Evolutionary conservation across 2,797 vertebrate genomes (phyloP).

Genomic region (Mallotus villosus): DNA sequence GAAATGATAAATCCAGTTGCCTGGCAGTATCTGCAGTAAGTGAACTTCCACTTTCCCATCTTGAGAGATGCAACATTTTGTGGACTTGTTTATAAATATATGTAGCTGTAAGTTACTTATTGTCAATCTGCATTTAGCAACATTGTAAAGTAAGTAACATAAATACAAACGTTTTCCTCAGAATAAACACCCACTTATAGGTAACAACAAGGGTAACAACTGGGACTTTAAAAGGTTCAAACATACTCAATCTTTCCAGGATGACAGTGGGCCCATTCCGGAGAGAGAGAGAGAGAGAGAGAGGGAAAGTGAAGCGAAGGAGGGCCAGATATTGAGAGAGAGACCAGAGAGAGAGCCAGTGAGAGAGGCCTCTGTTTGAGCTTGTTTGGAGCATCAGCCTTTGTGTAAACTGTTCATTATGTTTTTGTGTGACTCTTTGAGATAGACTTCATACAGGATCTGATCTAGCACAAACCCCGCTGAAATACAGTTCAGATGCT

Average conservation of each 20-base stretch:
- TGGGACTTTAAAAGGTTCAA: conserved; percentile 13
- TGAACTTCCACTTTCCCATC: neutral
- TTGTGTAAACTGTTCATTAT: neutral
- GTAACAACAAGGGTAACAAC: conserved; percentile 15
- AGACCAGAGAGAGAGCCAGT: no score
- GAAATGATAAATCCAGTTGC: neutral
- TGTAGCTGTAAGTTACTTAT: conserved; percentile 5
- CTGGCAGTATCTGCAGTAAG: neutral
- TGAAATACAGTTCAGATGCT: neutral
- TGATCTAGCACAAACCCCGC: neutral
- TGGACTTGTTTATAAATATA: neutral
- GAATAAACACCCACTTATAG: conserved; percentile 19
- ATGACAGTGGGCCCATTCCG: neutral
- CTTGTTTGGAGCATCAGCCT: neutral
- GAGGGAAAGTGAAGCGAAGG: neutral
- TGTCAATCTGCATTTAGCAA: conserved; percentile 18
- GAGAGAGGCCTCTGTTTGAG: neutral
- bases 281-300: conserved; percentile 1
- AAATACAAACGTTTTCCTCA: conserved; percentile 27
- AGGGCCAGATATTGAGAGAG: neutral
- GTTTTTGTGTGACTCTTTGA: neutral
- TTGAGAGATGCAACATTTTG: neutral
- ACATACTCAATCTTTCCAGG: conserved; percentile 19
- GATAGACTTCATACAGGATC: neutral
- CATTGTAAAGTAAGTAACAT: conserved; percentile 29